Percentiles rank a stretch among this genome's conserved stretches.
Evolutionary conservation across 1,140 invertebrate genomes (phyloP).

Genomic region (Zophobas atratus): DNA sequence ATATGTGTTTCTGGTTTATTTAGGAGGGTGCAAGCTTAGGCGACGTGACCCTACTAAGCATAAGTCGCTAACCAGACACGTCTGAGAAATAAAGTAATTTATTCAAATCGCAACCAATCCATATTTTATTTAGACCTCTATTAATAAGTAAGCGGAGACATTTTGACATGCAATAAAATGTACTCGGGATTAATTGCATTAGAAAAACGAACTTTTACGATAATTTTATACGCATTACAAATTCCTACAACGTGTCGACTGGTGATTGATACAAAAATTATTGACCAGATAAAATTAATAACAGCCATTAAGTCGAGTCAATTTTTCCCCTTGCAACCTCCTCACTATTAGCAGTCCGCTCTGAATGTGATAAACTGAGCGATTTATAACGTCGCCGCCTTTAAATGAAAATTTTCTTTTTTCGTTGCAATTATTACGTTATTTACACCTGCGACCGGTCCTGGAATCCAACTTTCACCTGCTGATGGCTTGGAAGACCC

Average conservation of each 20-base stretch:
- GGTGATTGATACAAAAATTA: slow-evolving; percentile 38
- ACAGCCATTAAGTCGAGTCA: slow-evolving; percentile 10
- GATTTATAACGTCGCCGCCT: slow-evolving; percentile 29
- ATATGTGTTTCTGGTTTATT: no score
- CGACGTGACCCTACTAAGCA: no score
- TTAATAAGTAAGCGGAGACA: slow-evolving; percentile 37
- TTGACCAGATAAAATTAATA: slow-evolving; percentile 38
- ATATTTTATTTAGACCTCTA: slow-evolving; percentile 29
- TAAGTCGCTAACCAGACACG: no score
- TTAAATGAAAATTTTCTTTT: slow-evolving; percentile 25
- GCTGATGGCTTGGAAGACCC: slow-evolving; percentile 24
- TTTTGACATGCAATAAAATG: slow-evolving; percentile 35
- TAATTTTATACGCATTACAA: slow-evolving; percentile 43
- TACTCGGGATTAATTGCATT: slow-evolving; percentile 38
- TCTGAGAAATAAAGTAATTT: neutral
- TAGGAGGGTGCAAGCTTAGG: no score
- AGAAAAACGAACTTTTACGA: slow-evolving; percentile 39
- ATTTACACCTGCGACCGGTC: slow-evolving; percentile 37
- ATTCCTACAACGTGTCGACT: slow-evolving; percentile 37
- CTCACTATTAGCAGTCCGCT: slow-evolving; percentile 15
- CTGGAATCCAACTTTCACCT: slow-evolving; percentile 36
- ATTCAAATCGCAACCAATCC: slow-evolving; percentile 29
- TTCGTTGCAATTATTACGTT: slow-evolving; percentile 26
- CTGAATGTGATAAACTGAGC: slow-evolving; percentile 19
- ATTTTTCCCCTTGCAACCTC: slow-evolving; percentile 7